Base-by-base conservation (phyloP, 2,797 vertebrate species). In the Mallotus villosus region DNA sequence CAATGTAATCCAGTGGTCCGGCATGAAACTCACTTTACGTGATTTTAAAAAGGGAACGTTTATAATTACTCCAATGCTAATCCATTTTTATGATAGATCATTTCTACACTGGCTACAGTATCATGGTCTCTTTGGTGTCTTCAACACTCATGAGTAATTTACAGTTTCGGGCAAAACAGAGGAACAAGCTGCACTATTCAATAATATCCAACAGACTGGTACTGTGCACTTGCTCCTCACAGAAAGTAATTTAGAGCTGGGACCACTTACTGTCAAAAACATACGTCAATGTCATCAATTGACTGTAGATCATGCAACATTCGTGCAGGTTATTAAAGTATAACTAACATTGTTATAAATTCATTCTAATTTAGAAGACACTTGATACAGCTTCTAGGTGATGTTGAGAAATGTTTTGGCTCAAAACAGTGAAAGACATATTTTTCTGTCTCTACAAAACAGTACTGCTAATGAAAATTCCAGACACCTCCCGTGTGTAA, bases 51-150 rank as follows among this genome's bases (percentile, higher is more conserved):
- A 82, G 27, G 71, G 78, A 60, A 58, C 79, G 67, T 73, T 72
- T 75, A 27, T 53, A 22, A 81, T 85, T 82, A 66, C 25, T 57
- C 24, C 37, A 81, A 66, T 66, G 65, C 68, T 82, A 85, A 87
- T 86, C 71, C 67, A 59, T 79, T 81, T 87, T 77, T 84, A 78
- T 79, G 76, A 79, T 79, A 62, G 72, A 83, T 80, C 70, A 32
- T 67, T 79, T 80, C 81, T 51, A 71, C 72, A 72, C 24, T 78
- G 76, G 81, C 81, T 82, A 87, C 81, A 88, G 51, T 78, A 76
- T 77, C 57, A 65, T 25, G 59, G 65, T 78, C 66, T 75, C 25
- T 67, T 27, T 71, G 55, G 62, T 82, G 61, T 73, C 68, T 68
- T 4, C 68, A 67, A 76, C 70, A 76, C 64, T 24, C 4, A 46